Evolutionary conservation across 2,113 vertebrate genomes (phyloP).

Genomic region (Burhinus bistriatus): DNA sequence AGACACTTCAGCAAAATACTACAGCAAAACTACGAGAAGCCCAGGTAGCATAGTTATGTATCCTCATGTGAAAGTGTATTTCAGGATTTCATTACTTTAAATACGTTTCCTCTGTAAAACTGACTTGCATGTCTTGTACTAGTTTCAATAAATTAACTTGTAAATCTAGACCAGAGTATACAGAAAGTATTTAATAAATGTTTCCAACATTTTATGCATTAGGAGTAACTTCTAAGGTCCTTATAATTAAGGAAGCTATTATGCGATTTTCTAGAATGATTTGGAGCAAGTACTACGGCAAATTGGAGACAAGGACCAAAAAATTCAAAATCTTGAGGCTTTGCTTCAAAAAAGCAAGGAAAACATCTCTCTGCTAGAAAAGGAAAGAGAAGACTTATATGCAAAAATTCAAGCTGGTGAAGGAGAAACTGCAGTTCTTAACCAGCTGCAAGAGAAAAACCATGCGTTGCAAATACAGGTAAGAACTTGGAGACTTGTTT

Average conservation of each 20-base stretch:
- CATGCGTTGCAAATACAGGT: conserved; percentile 92
- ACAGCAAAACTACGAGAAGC: conserved; percentile 94
- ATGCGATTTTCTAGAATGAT: conserved; percentile 84
- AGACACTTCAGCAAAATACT: conserved; percentile 90
- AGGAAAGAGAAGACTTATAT: conserved; percentile 93
- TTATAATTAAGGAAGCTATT: conserved; percentile 48
- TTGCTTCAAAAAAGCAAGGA: conserved; percentile 96
- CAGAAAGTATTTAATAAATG: background rate
- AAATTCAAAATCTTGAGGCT: conserved; percentile 98
- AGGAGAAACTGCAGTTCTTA: conserved; percentile 93
- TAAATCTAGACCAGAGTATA: background rate
- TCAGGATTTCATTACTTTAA: background rate
- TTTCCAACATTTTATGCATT: conserved; percentile 17
- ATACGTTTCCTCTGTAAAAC: background rate
- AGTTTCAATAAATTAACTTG: background rate
- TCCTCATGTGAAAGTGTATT: background rate
- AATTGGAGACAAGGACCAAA: conserved; percentile 98
- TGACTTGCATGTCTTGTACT: background rate
- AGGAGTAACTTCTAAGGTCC: conserved; percentile 10
- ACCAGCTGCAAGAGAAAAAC: conserved; percentile 96
- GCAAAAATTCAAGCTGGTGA: conserved; percentile 98
- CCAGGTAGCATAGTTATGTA: conserved; percentile 77
- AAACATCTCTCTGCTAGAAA: conserved; percentile 89
- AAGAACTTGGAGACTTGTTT: background rate
- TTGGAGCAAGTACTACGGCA: conserved; percentile 96